These are phyloP conservation scores for Tinamus guttatus DNA, from an alignment of 2,113 vertebrate genomes.

Conservation along the genomic window DNA sequence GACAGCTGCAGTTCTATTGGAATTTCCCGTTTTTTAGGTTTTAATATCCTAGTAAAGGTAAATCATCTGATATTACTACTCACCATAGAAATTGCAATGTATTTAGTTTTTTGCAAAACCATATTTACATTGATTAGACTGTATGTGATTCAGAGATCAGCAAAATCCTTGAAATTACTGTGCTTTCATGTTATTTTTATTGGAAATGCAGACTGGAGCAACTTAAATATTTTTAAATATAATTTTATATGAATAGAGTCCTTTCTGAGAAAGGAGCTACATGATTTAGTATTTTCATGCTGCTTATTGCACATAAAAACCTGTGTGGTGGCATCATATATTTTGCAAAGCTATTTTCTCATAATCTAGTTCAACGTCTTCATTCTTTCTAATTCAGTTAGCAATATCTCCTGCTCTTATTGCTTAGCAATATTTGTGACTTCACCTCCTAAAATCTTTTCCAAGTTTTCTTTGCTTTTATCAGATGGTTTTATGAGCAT, in stretches of 20 bases:
- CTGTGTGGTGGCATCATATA: rapidly evolving
- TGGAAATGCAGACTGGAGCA: constrained; percentile 18
- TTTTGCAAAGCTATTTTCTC: neutral
- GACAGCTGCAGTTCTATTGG: constrained; percentile 28
- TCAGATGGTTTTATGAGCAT: neutral
- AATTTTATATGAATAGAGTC: neutral
- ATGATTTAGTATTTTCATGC: neutral
- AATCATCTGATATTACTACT: constrained; percentile 42
- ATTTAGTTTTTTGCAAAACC: constrained; percentile 27
- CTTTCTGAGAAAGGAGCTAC: constrained; percentile 21
- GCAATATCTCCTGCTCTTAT: neutral
- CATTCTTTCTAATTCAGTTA: constrained; percentile 36
- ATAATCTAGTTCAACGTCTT: constrained; percentile 14
- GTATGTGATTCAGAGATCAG: constrained; percentile 3
- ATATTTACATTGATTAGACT: constrained; percentile 58
- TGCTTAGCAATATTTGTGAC: neutral
- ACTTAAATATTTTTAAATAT: neutral
- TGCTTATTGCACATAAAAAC: neutral
- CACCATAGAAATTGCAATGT: constrained; percentile 29
- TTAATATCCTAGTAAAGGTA: constrained; percentile 48
- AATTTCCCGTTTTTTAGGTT: constrained; percentile 42
- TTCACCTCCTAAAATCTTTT: neutral
- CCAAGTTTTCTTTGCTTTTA: neutral
- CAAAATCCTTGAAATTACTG: constrained; percentile 47
- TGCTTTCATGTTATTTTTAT: constrained; percentile 45